Evolutionary conservation across 2,113 vertebrate species (phyloP).

Genomic region (Mastomys natalensis): DNA sequence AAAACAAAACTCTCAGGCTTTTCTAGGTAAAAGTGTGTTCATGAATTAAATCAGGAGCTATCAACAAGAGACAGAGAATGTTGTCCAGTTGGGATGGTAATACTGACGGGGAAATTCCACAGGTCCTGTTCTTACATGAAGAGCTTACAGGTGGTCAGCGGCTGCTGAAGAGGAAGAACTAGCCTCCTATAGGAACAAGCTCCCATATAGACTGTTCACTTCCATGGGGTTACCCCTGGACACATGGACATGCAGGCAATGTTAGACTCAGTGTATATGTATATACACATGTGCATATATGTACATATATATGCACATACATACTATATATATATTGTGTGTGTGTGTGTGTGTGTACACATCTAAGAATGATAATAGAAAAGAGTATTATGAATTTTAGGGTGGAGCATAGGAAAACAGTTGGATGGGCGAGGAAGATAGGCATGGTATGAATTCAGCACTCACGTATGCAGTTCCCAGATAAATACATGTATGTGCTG

Average conservation of each 20-base stretch:
- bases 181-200: background rate
- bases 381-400: background rate
- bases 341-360: background rate
- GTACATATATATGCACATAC: background rate
- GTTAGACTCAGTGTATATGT: background rate
- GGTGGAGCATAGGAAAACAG: background rate
- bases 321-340: background rate
- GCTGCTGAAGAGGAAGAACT: background rate
- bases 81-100: background rate
- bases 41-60: background rate
- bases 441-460: background rate
- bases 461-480: background rate
- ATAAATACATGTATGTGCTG: background rate
- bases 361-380: background rate
- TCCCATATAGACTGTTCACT: background rate
- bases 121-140: background rate
- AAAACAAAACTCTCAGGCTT: background rate
- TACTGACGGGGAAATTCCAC: too few species aligned
- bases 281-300: background rate
- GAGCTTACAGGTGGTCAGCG: background rate
- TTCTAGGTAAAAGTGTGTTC: background rate
- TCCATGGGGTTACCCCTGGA: too few species aligned
- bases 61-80: background rate
- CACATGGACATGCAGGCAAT: background rate
- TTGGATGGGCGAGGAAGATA: background rate